Conservation (phyloP, 2,888 invertebrate genomes). For the Lasioglossum figueresi region DNA sequence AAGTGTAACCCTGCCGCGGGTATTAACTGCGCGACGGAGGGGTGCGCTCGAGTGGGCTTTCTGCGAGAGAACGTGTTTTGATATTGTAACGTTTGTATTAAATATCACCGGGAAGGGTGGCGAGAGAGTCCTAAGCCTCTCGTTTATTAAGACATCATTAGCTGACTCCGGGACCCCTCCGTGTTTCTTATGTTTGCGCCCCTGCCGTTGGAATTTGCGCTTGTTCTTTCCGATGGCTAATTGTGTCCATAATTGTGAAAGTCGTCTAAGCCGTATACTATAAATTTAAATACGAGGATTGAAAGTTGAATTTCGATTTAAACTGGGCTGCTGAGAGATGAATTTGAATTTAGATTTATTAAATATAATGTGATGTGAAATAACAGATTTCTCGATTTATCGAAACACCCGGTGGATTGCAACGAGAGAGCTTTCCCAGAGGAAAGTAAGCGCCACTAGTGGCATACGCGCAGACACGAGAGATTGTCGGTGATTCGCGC, state of each 20-base stretch:
- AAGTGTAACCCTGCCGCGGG: constrained; percentile 42
- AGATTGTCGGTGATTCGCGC: constrained; percentile 60
- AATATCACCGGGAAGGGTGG: constrained; percentile 73
- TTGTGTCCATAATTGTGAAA: neutral
- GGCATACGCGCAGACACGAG: constrained; percentile 44
- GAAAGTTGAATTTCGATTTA: too few species aligned
- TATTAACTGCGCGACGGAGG: constrained; percentile 60
- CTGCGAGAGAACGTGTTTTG: constrained; percentile 74
- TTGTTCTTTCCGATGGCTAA: neutral
- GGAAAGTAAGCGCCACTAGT: constrained; percentile 67
- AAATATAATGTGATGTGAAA: too few species aligned
- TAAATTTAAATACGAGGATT: too few species aligned
- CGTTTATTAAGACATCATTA: constrained; percentile 69
- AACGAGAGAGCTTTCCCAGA: constrained; percentile 13
- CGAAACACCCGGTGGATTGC: neutral
- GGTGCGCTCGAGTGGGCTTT: constrained; percentile 73
- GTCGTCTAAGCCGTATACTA: too few species aligned
- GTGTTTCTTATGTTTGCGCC: constrained; percentile 11
- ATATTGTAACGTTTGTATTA: constrained; percentile 80
- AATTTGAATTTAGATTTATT: too few species aligned
- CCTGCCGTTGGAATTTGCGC: neutral
- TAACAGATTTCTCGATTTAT: too few species aligned
- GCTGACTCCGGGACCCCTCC: constrained; percentile 38
- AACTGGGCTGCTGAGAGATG: too few species aligned
- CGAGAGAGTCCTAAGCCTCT: constrained; percentile 40